Percentiles rank a stretch among this genome's conserved stretches.
Conservation (phyloP, 2,797 vertebrate species). For the Bradypodion ventrale region DNA sequence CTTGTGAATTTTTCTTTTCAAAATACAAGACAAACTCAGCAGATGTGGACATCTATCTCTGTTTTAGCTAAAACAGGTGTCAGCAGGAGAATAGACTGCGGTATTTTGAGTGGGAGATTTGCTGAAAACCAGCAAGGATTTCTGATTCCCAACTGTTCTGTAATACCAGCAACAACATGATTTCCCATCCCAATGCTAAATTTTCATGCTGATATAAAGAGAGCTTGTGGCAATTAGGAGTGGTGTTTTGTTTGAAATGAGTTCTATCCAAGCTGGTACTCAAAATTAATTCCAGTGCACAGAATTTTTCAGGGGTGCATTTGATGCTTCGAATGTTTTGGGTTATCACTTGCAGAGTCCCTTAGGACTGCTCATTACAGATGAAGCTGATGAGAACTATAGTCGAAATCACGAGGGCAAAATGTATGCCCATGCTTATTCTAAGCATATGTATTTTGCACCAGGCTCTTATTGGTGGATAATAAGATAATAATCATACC, state of each 20-base stretch:
- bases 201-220: background rate
- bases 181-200: background rate
- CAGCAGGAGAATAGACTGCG: background rate
- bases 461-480: background rate
- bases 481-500: too few species aligned
- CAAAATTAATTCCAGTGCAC: background rate
- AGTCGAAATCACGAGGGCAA: too few species aligned
- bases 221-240: background rate
- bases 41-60: conserved; percentile 37
- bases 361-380: background rate
- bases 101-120: background rate
- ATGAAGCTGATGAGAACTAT: too few species aligned
- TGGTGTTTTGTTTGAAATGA: background rate
- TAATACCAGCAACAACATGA: background rate
- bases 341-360: background rate
- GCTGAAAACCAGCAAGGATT: background rate
- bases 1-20: conserved; percentile 30
- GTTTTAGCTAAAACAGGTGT: conserved; percentile 17
- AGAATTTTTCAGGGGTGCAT: background rate
- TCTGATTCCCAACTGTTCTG: background rate
- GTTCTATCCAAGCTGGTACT: background rate
- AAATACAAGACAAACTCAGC: conserved; percentile 35
- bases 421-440: too few species aligned
- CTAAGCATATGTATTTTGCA: too few species aligned
- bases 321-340: background rate